These are phyloP conservation scores for Hypotaenidia philippensis DNA, from an alignment of 2,797 vertebrate genomes.

Conservation along the genomic window DNA sequence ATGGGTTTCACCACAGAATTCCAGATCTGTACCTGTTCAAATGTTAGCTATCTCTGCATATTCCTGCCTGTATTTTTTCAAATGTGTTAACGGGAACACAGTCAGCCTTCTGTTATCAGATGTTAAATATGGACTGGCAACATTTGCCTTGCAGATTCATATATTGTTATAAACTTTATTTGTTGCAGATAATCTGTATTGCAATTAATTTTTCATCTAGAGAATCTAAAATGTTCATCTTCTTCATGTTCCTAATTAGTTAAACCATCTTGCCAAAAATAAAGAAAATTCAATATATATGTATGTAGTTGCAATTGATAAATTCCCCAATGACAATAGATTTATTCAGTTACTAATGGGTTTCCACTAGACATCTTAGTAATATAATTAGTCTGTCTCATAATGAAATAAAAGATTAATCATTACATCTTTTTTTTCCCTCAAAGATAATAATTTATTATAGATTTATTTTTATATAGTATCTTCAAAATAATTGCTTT, in stretches of 20 bases:
- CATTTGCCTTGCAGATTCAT: not conserved
- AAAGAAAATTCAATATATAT: conserved; percentile 24
- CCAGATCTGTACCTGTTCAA: not conserved
- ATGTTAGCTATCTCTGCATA: not conserved
- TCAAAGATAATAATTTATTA: conserved; percentile 35
- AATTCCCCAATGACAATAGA: conserved; percentile 37
- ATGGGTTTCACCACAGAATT: not conserved
- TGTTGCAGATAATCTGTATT: not conserved
- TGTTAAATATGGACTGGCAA: not conserved
- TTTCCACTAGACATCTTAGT: conserved; percentile 50
- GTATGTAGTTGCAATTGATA: conserved; percentile 24
- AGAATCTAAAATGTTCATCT: not conserved
- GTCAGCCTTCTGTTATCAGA: not conserved
- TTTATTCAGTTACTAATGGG: conserved; percentile 67
- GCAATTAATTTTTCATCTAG: not conserved
- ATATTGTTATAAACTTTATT: not conserved
- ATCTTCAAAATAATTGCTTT: conserved; percentile 10
- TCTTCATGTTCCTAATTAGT: not conserved
- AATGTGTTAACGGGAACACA: not conserved
- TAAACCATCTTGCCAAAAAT: conserved; percentile 1
- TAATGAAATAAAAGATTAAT: conserved; percentile 68
- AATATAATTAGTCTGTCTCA: conserved; percentile 55
- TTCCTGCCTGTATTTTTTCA: not conserved
- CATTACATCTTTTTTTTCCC: conserved; percentile 35
- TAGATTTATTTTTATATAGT: conserved; percentile 13